A percentile compares a stretch with the other conserved stretches of the same genome.
Evolutionary conservation across 2,113 vertebrate genomes (phyloP).

Genomic region (Propithecus coquereli): DNA sequence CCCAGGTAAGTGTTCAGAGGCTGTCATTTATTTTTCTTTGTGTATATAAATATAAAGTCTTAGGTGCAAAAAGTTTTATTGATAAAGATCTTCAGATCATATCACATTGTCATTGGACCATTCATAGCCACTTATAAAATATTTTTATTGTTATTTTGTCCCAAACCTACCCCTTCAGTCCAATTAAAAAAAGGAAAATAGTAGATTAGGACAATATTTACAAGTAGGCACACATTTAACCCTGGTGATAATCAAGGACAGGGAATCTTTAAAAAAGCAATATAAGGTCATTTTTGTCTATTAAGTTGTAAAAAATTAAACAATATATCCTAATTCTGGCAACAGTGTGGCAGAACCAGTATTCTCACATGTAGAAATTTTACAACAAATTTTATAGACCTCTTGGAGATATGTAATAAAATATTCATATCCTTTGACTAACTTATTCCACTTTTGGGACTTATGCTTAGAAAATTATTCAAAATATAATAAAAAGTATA

Average conservation of each 20-base stretch:
- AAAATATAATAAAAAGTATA: constrained; percentile 6
- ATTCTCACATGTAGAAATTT: background rate
- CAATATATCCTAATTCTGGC: background rate
- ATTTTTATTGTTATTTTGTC: background rate
- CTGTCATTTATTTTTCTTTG: background rate
- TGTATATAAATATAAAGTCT: background rate
- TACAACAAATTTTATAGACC: constrained; percentile 14
- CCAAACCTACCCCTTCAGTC: background rate
- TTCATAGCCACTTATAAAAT: background rate
- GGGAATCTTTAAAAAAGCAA: background rate
- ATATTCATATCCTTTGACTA: constrained; percentile 44
- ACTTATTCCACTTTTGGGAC: constrained; percentile 48
- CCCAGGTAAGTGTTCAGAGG: background rate
- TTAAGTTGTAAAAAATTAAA: background rate
- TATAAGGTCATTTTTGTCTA: background rate
- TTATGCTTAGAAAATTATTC: constrained; percentile 36
- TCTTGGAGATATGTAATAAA: constrained; percentile 38
- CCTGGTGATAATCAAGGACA: background rate
- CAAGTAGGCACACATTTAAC: background rate
- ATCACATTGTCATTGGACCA: background rate
- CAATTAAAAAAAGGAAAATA: background rate
- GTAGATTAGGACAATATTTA: background rate
- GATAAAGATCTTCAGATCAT: background rate
- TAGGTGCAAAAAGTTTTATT: background rate
- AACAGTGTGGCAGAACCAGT: background rate